phyloP scores from a whole-genome alignment of 2,113 vertebrate genomes.

The Engraulis encrasicolus region DNA sequence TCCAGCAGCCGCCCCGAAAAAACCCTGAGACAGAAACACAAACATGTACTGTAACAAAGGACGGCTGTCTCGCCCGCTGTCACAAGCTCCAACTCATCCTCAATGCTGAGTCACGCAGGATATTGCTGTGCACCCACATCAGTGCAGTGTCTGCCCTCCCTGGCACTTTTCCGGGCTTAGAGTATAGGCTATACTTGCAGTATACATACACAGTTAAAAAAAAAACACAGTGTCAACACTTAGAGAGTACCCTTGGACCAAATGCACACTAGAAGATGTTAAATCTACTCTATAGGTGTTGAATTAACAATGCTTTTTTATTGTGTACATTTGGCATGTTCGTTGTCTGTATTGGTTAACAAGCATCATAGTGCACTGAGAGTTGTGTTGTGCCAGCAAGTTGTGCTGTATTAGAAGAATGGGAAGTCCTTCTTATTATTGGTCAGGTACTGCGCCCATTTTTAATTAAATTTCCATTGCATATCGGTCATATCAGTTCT shows the following conservation, averaged over 20 bases:
- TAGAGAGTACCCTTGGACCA: too few species aligned
- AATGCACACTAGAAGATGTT: too few species aligned
- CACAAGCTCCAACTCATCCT: neutral
- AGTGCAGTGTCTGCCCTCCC: neutral
- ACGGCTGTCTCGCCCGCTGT: neutral
- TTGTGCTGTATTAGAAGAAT: neutral
- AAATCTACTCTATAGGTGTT: too few species aligned
- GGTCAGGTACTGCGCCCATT: neutral
- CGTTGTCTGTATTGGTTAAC: too few species aligned
- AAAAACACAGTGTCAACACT: too few species aligned
- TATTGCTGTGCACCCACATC: neutral
- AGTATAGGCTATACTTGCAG: neutral
- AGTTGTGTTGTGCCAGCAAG: neutral
- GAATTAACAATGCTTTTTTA: too few species aligned
- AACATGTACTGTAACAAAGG: neutral
- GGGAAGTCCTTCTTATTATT: neutral
- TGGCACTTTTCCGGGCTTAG: too few species aligned
- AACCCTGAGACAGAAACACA: neutral
- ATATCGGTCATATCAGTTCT: neutral
- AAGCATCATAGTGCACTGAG: neutral
- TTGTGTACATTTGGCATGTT: too few species aligned
- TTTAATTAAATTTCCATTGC: conserved; percentile 5
- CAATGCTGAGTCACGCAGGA: conserved; percentile 10
- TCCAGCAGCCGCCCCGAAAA: neutral
- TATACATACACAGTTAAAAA: neutral